Evolutionary conservation across 2,797 vertebrate genomes (phyloP).

Genomic region (Enteromius unitaeniatus): DNA sequence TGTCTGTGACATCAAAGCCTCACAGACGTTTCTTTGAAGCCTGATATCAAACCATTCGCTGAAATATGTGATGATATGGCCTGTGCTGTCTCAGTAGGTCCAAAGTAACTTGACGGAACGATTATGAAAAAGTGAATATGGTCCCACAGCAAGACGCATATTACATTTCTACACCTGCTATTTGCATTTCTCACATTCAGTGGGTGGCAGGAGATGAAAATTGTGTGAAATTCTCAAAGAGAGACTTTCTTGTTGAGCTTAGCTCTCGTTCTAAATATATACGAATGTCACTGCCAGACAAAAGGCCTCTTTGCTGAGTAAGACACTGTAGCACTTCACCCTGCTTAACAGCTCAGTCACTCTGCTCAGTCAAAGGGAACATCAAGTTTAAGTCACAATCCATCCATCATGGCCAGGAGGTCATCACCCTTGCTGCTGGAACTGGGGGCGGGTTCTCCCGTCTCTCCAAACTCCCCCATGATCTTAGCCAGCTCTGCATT

Average conservation of each 20-base stretch:
- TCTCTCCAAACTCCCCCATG: slow-evolving; percentile 88
- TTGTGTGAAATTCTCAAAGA: slow-evolving; percentile 16
- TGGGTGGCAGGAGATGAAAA: slow-evolving; percentile 23
- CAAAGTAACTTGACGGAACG: not conserved
- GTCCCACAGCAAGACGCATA: slow-evolving; percentile 20
- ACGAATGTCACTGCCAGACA: slow-evolving; percentile 17
- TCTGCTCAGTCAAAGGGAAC: slow-evolving; percentile 42
- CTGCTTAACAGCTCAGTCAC: slow-evolving; percentile 33
- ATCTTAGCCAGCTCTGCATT: slow-evolving; percentile 89
- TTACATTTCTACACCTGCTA: slow-evolving; percentile 3
- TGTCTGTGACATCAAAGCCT: slow-evolving; percentile 2
- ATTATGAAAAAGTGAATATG: not conserved
- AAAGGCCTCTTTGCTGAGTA: slow-evolving; percentile 49
- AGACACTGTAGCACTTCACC: slow-evolving; percentile 53
- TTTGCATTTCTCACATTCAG: slow-evolving; percentile 21
- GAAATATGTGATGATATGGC: not conserved
- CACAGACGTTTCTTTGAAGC: slow-evolving; percentile 3
- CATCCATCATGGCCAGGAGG: slow-evolving; percentile 95
- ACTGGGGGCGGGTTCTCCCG: slow-evolving; percentile 71
- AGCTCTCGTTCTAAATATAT: slow-evolving; percentile 9
- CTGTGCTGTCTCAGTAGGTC: not conserved
- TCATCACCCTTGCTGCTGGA: slow-evolving; percentile 90
- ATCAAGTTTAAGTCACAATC: slow-evolving; percentile 74
- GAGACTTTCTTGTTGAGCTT: not conserved
- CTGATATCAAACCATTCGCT: slow-evolving; percentile 2